Percentiles rank a stretch among this genome's conserved stretches.
These are phyloP conservation scores for Drosophila phalerata DNA, from an alignment of 2,888 invertebrate genomes.

Conservation along the genomic window DNA sequence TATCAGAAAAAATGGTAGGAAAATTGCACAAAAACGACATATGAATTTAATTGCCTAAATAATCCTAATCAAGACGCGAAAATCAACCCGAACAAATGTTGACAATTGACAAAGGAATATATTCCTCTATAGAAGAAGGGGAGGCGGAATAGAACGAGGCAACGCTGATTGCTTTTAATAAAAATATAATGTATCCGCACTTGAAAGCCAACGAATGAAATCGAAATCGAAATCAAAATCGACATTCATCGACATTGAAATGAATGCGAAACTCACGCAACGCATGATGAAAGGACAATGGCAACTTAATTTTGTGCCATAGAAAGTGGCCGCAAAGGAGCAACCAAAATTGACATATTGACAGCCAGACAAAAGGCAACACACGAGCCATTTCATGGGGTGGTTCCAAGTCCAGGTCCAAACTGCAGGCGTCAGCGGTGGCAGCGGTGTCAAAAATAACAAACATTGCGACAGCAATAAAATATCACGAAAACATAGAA, in stretches of 20 bases:
- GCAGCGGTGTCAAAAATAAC: slow-evolving; percentile 69
- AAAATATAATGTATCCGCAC: slow-evolving; percentile 78
- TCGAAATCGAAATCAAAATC: slow-evolving; percentile 40
- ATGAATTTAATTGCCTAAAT: slow-evolving; percentile 79
- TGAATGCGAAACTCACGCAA: slow-evolving; percentile 61
- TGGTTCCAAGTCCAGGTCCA: slow-evolving; percentile 47
- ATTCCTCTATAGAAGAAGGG: not conserved
- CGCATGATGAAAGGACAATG: slow-evolving; percentile 61
- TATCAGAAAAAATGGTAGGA: slow-evolving; percentile 29
- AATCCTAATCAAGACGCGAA: slow-evolving; percentile 66
- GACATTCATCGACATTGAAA: slow-evolving; percentile 53
- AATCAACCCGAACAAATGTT: slow-evolving; percentile 63
- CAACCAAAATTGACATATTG: slow-evolving; percentile 77
- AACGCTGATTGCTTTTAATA: slow-evolving; percentile 78
- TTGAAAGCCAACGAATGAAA: slow-evolving; percentile 46
- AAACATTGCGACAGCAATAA: slow-evolving; percentile 80
- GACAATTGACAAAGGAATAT: slow-evolving; percentile 51
- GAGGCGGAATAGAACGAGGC: slow-evolving; percentile 27
- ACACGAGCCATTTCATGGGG: slow-evolving; percentile 36
- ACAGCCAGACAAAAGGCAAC: slow-evolving; percentile 73
- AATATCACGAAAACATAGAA: slow-evolving; percentile 52
- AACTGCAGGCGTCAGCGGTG: slow-evolving; percentile 61
- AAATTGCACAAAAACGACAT: slow-evolving; percentile 68
- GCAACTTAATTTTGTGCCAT: slow-evolving; percentile 76
- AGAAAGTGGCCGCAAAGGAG: slow-evolving; percentile 69